These are phyloP conservation scores for Poecilia picta DNA, from an alignment of 2,797 vertebrate species.

Conservation along the genomic window DNA sequence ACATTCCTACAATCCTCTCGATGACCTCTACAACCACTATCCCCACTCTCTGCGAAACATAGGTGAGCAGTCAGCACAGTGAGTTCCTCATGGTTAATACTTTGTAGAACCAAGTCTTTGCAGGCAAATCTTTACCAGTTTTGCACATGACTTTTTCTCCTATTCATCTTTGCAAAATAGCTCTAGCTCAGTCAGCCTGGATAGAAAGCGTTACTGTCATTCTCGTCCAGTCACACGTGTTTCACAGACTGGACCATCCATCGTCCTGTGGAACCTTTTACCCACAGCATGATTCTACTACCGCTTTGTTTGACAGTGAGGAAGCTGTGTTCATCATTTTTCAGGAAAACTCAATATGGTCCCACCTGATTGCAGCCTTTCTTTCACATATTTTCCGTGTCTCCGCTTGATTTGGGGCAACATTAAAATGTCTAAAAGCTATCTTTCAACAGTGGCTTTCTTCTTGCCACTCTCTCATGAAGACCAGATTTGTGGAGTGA, in stretches of 20 bases:
- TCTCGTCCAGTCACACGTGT: background rate
- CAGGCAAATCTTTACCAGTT: background rate
- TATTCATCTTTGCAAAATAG: background rate
- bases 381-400: background rate
- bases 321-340: background rate
- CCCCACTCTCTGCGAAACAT: slow-evolving; percentile 73
- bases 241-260: background rate
- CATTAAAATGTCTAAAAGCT: background rate
- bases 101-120: no score
- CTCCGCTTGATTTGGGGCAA: background rate
- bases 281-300: background rate
- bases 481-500: background rate
- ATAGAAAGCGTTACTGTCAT: background rate
- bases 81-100: background rate
- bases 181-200: background rate
- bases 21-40: slow-evolving; percentile 74
- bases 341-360: background rate
- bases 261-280: background rate
- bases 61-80: slow-evolving; percentile 59
- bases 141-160: no score
- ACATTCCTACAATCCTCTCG: slow-evolving; percentile 67
- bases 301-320: background rate
- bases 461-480: background rate
- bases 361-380: background rate
- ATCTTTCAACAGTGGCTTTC: background rate